These are phyloP conservation scores for Scrobipalpa costella DNA, from an alignment of 2,888 invertebrate genomes.

Conservation along the genomic window DNA sequence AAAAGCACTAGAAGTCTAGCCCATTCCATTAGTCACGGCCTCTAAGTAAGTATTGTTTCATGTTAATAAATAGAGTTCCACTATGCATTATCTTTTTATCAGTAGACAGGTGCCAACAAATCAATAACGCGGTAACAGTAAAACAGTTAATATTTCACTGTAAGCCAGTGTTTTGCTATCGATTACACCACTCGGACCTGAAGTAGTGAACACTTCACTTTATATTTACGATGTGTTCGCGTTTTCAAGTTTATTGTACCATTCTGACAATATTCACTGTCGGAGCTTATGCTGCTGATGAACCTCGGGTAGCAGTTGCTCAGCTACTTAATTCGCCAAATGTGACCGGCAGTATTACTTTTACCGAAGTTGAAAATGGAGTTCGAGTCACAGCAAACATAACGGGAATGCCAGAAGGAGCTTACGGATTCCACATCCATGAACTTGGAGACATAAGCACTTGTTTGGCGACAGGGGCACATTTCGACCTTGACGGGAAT, in stretches of 20 bases:
- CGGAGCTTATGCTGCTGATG: conserved; percentile 2
- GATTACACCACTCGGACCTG: background rate
- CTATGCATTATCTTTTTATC: background rate
- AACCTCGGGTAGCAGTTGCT: conserved; percentile 53
- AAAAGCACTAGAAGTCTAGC: no score
- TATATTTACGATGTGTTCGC: no score
- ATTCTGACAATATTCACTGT: background rate
- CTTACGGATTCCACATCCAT: conserved; percentile 18
- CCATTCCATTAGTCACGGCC: no score
- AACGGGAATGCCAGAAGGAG: conserved; percentile 63
- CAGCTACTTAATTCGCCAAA: conserved; percentile 42
- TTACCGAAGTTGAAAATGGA: conserved; percentile 73
- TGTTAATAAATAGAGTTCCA: no score
- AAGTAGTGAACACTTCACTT: background rate
- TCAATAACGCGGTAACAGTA: conserved; percentile 7
- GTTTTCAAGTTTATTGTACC: no score
- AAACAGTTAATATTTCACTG: background rate
- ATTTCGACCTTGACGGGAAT: conserved; percentile 84
- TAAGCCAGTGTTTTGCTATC: background rate
- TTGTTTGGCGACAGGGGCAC: conserved; percentile 77
- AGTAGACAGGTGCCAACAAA: background rate
- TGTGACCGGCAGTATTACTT: conserved; percentile 54
- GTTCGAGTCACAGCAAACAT: conserved; percentile 76
- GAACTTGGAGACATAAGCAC: conserved; percentile 20
- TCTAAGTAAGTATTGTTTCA: no score